Evolutionary conservation across 2,888 invertebrate genomes (phyloP), one percentile per base, ranked within the genome.

Genomic region (Eutolmus rufibarbis): DNA sequence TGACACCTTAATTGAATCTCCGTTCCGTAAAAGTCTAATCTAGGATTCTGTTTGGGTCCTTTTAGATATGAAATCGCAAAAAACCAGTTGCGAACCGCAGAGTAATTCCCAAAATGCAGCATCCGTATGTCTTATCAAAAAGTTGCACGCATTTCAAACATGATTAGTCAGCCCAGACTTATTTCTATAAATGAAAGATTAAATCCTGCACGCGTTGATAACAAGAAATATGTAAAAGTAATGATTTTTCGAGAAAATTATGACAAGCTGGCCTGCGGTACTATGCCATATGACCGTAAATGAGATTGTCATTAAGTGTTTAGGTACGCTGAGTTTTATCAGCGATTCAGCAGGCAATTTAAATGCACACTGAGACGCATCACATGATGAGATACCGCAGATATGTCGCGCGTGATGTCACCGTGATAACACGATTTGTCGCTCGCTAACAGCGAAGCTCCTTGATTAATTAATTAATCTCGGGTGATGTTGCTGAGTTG

Each of bases 331-430:
- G 23, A 66, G n/a, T 16, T 19, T 19, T 23, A 66, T 66, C 66
- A 3, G 12, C 23, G 23, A 66, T 66, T 2, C 66, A 28, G 23
- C 66, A 66, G 9, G 14, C 16, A 14, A 16, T 46, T 46, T 23
- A 78, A 78, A 19, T 78, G 56, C 79, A 79, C 51, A 51, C 34
- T 34, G 37, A 19, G 51, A 79, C 79, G 46, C n/a, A 79, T 51
- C 79, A 43, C 43, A 40, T 23, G 28, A 79, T 79, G 79, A 79
- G 46, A 51, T 34, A 31, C 16, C 16, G 23, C 23, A 31, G 31
- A 79, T 79, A 28, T 79, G 76, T 76, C 51, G 14, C 51, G 79
- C 79, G 79, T 79, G 79, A 79, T 79, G 79, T 46, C 51, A 79
- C 79, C 31, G 51, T 79, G 79, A 51, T 51, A 46, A 66, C 9